Base-by-base conservation (phyloP, 2,888 invertebrate species). In the Atrina japonica region DNA sequence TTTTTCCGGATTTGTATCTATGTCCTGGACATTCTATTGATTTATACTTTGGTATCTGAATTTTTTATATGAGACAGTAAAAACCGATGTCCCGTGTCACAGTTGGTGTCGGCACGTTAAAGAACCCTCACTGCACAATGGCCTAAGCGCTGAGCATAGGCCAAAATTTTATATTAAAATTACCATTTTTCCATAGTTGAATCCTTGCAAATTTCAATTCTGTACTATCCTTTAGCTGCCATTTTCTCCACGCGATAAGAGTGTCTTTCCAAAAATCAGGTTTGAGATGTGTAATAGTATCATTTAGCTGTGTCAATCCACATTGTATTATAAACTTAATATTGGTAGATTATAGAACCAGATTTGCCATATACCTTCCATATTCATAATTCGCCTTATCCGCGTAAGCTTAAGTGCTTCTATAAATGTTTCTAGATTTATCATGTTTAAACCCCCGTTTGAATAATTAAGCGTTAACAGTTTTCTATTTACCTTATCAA, bases 401-500 rank as follows among this genome's bases (percentile, higher is more conserved):
- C 53, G 23, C 6, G 53, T 27, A 14, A 16, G 16, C 23, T 53
- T 58, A n/a, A 58, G 30, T 40, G 58, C 25, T 30, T n/a, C 29
- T 11, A 58, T 58, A 58, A 16, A 58, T 27, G 21, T 7, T 18
- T 30, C 23, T 6, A 58, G n/a, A 18, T 58, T 23, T 6, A 40
- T 14, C 58, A 58, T 40, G 9, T 29, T 58, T n/a, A 58, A 30
- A 5, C 58, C 58, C 6, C 58, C 58, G 16, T 29, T 7, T 5
- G 23, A 16, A 18, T 35, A 40, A 14, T 40, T 30, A n/a, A 27
- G 18, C 6, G 41, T 35, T 16, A 40, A 16, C 9, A 35, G 18
- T n/a, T 58, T n/a, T 30, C 58, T 40, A 16, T 58, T 58, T 11
- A 58, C 40, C 18, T 30, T 58, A 58, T 58, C 58, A 58, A 21